Base-by-base conservation (phyloP, 2,888 invertebrate species). In the Ctenicera cuprea region DNA sequence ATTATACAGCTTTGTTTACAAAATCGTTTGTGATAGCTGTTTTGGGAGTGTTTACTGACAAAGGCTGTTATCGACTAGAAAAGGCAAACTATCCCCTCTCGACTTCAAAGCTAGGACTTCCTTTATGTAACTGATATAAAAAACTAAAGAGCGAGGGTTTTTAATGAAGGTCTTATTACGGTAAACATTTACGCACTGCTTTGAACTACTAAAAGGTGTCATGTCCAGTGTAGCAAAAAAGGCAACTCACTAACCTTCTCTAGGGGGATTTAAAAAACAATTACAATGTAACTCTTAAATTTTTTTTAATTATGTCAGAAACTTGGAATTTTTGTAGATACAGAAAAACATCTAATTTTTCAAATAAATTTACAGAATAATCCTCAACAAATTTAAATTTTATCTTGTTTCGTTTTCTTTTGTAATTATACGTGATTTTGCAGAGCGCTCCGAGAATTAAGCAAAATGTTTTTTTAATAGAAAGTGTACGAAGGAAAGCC, bases 1-100 rank as follows among this genome's bases (percentile, higher is more conserved):
- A 69, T 74, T 68, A 77, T 73, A 75, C 33, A 59, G 72, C 64
- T 73, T 71, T 76, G 77, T 77, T 77, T 68, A 74, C 74, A 73
- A 65, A 71, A 71, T 68, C 57, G 71, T 71, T 71, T 74, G 67
- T 67, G 74, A 74, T 74, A 61, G 54, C 65, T 74, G 65, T 66
- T 73, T 64, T 64, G 69, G 62, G 30, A 16, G 73, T 63, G 65
- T 73, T 73, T 73, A 59, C 67, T 63, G 41, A 54, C 73, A 64
- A 72, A 45, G 66, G 38, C 50, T 66, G 61, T 66, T 66, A 72
- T 70, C 63, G 63, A 63, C 45, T 59, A 48, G 48, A 61, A 66
- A 54, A 54, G 50, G 62, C 22, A 20, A 61, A 52, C 48, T 61
- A 70, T 62, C 54, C 54, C 22, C 33, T 33, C 33, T 43, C 20